Evolutionary conservation across 2,888 invertebrate genomes (phyloP), one percentile per base, ranked within the genome.

Genomic region (Polyploca ridens): DNA sequence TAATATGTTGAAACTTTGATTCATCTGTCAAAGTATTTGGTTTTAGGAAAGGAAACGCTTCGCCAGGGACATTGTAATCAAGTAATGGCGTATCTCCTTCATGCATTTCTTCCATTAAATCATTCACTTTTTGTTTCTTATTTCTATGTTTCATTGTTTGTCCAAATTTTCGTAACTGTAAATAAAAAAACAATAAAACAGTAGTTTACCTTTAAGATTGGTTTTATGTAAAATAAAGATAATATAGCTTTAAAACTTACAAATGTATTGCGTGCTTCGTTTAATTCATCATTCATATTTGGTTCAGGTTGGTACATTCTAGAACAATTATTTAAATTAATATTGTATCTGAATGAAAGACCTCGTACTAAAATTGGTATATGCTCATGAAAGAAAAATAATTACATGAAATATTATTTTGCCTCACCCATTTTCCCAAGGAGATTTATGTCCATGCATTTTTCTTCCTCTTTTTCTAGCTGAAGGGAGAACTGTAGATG

Each of bases 91-190:
- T 57, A 35, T 75, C 76, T 38, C 58, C 65, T 33, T 75, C 74
- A 41, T 68, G 68, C 41, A 78, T 72, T 54, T 69, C 70, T 64
- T 77, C 70, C 33, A 64, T 64, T 19, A 71, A 67, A 61, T 68
- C 66, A 62, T 75, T 70, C n/a, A 70, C 62, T 33, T 67, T 59
- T 33, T 71, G 65, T 65, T 72, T 78, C 63, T 79, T 78, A 66
- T 72, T 77, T 58, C 63, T 73, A 66, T 73, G 75, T 46, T 84
- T 66, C 68, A 75, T 84, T 8, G 83, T 72, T 19, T 75, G n/a
- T 46, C n/a, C 80, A 46, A 84, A 63, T 62, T 72, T 75, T 68
- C 83, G 75, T 62, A 85, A 64, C 86, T 87, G 77, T 62, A 77
- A 72, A 64, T 4, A 62, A 33, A 49, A 64, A 16, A 62, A 33